These are phyloP conservation scores for Micromussa lordhowensis DNA, from an alignment of 92 coral and sea anemone species.

Conservation along the genomic window DNA sequence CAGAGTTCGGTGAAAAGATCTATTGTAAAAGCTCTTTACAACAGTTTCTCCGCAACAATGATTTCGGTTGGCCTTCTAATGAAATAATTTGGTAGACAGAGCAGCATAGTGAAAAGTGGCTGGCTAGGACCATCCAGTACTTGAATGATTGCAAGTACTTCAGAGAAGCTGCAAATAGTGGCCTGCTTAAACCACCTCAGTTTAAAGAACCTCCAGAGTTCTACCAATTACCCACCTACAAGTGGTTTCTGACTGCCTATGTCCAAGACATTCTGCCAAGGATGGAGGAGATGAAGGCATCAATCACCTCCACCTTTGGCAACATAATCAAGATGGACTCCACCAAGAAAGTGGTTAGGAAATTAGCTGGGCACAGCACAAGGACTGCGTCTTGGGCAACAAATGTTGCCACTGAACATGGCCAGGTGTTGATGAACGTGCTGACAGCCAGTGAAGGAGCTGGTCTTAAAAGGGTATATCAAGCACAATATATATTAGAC, in stretches of 20 bases:
- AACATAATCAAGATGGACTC: constrained; percentile 42
- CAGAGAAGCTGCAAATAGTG: constrained; percentile 28
- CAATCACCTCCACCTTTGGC: constrained; percentile 47
- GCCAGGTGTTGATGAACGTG: constrained; percentile 66
- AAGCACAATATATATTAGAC: not conserved
- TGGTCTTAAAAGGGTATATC: not conserved
- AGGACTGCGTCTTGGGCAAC: constrained; percentile 75
- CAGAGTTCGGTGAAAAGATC: too few relatives aligned
- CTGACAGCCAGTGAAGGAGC: constrained; percentile 67
- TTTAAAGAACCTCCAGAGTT: constrained; percentile 41
- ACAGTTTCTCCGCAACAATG: too few relatives aligned
- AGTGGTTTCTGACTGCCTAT: constrained; percentile 70
- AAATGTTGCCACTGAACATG: constrained; percentile 69
- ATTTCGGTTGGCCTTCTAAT: too few relatives aligned
- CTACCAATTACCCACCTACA: constrained; percentile 45
- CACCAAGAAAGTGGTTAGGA: constrained; percentile 32
- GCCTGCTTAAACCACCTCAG: constrained; percentile 10
- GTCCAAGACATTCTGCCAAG: constrained; percentile 25
- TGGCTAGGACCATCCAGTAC: too few relatives aligned
- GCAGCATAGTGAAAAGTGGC: too few relatives aligned
- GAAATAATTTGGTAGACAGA: too few relatives aligned
- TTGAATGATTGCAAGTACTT: constrained; percentile 41
- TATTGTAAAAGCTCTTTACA: too few relatives aligned
- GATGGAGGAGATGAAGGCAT: constrained; percentile 22
- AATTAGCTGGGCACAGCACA: constrained; percentile 49